Conservation (phyloP, 2,797 vertebrate species). For the Melanotaenia boesemani region DNA sequence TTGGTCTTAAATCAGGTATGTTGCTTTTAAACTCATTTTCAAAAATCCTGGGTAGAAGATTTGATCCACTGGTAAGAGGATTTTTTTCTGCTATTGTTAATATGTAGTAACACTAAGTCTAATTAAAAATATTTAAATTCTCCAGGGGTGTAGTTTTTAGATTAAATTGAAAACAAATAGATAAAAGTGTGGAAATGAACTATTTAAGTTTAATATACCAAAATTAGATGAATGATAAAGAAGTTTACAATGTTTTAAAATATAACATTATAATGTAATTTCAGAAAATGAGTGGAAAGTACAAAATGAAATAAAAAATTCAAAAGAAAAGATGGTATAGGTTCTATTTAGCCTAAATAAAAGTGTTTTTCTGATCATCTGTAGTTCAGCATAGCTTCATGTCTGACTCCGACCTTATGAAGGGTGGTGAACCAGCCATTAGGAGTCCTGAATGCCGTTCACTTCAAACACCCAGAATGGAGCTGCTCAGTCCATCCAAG, state of each 20-base stretch:
- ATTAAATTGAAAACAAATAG: background rate
- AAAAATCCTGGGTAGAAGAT: background rate
- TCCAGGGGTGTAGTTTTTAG: conserved; percentile 33
- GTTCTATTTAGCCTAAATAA: background rate
- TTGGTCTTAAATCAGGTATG: conserved; percentile 63
- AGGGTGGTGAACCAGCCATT: conserved; percentile 83
- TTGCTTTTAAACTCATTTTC: conserved; percentile 21
- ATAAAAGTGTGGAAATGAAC: background rate
- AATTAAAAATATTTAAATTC: conserved; percentile 4
- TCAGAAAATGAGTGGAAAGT: background rate
- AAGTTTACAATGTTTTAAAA: background rate
- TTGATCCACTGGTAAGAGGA: conserved; percentile 19
- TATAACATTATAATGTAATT: background rate
- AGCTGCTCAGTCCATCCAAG: conserved; percentile 91
- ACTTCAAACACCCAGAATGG: conserved; percentile 85
- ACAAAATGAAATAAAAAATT: background rate
- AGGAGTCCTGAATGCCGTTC: conserved; percentile 84
- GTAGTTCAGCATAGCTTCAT: conserved; percentile 79
- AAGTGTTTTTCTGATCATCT: background rate
- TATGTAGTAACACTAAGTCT: background rate
- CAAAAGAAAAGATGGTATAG: background rate
- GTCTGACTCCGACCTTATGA: conserved; percentile 86
- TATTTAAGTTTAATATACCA: background rate
- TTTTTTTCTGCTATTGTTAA: conserved; percentile 4
- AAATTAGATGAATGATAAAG: background rate